Conservation (phyloP, 1,140 invertebrate species). For the Hypothenemus hampei region DNA sequence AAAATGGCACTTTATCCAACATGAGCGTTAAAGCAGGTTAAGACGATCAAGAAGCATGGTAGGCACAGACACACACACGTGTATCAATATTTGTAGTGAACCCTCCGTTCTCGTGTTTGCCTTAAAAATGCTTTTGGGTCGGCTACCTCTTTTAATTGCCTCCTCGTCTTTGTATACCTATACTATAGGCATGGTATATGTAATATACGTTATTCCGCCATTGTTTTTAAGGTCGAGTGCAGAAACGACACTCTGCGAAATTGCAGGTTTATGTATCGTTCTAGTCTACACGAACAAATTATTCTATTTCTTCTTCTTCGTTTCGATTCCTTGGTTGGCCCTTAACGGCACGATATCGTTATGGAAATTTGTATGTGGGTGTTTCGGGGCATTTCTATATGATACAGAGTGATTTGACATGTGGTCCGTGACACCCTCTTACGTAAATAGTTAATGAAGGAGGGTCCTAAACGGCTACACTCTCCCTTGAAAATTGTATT, state of each 20-base stretch:
- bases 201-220: conserved; percentile 10
- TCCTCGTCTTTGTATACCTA: conserved; percentile 13
- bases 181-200: too few species aligned
- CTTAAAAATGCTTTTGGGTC: conserved; percentile 25
- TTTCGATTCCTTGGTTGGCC: not conserved
- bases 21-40: conserved; percentile 22
- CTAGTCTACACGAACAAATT: not conserved
- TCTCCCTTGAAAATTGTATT: too few species aligned
- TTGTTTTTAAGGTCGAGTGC: conserved; percentile 17
- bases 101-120: conserved; percentile 20
- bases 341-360: not conserved
- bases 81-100: conserved; percentile 20
- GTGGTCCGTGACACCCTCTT: conserved; percentile 11
- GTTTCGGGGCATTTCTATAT: not conserved
- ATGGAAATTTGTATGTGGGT: not conserved
- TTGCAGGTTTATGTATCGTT: conserved; percentile 5
- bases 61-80: conserved; percentile 22
- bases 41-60: conserved; percentile 22
- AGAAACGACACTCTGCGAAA: conserved; percentile 5
- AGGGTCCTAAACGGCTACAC: conserved; percentile 2
- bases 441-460: conserved; percentile 3
- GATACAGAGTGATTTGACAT: conserved; percentile 5
- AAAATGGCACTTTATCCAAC: conserved; percentile 8
- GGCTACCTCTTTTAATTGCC: conserved; percentile 21
- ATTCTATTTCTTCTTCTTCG: not conserved